These are phyloP conservation scores for Opisthograptis luteolata DNA, from an alignment of 2,888 invertebrate species.

Conservation along the genomic window DNA sequence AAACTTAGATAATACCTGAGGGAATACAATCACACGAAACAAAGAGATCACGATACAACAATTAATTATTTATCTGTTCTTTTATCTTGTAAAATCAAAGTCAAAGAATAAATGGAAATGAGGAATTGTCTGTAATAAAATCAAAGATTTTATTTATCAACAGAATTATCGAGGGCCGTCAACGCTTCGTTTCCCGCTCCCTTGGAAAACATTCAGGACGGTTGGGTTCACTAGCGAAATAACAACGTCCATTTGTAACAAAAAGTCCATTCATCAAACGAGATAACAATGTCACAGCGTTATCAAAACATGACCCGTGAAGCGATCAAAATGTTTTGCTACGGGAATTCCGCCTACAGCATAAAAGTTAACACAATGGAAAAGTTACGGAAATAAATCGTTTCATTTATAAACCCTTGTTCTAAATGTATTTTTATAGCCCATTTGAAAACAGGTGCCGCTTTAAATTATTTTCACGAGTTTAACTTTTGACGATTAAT, in stretches of 20 bases:
- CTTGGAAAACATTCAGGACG: slow-evolving; percentile 56
- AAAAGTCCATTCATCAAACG: slow-evolving; percentile 81
- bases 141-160: slow-evolving; percentile 36
- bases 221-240: slow-evolving; percentile 71
- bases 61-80: slow-evolving; percentile 10
- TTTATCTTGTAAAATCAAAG: slow-evolving; percentile 15
- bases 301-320: slow-evolving; percentile 80
- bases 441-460: slow-evolving; percentile 47
- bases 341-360: slow-evolving; percentile 59
- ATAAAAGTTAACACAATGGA: slow-evolving; percentile 73
- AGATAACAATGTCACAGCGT: slow-evolving; percentile 80
- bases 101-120: slow-evolving; percentile 23
- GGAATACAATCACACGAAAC: slow-evolving; percentile 14
- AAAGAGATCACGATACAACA: slow-evolving; percentile 11
- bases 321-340: slow-evolving; percentile 77
- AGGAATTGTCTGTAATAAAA: slow-evolving; percentile 31
- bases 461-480: slow-evolving; percentile 30
- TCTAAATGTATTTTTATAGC: slow-evolving; percentile 40
- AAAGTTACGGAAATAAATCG: slow-evolving; percentile 69
- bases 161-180: slow-evolving; percentile 35
- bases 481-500: slow-evolving; percentile 28
- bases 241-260: slow-evolving; percentile 79
- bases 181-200: slow-evolving; percentile 44
- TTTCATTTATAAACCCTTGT: slow-evolving; percentile 59
- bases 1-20: slow-evolving; percentile 10